Evolutionary conservation across 2,888 invertebrate genomes (phyloP), one percentile per base, ranked within the genome.

Genomic region (Sussaba pulchella): DNA sequence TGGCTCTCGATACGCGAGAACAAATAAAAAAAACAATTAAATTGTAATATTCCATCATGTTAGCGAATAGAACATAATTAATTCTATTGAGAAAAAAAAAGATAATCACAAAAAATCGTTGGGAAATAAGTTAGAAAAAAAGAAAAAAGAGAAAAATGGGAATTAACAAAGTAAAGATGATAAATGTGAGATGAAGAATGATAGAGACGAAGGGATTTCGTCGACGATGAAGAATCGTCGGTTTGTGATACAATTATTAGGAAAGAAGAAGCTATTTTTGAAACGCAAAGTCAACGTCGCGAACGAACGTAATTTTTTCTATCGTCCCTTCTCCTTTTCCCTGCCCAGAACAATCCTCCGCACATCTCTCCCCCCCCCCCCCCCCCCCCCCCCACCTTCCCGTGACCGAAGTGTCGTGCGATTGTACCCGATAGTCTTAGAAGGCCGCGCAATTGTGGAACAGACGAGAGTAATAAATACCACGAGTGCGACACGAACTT

Each of bases 241-340:
- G 47, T 75, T 79, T 79, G 79, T 79, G 79, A 79, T 79, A 79
- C 61, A 70, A 79, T 75, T 75, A 79, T 75, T 79, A 75, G 79
- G 70, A 71, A 64, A 77, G 57, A 71, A 75, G 64, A 73, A 54
- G 24, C 54, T 79, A 79, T 79, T 75, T 79, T 79, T 79, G 75
- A 75, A 71, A 54, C 61, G 64, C 67, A 61, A 54, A 73, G 63
- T 69, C 69, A 81, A 73, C 77, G 67, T 77, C 69, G 71, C 69
- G 67, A 59, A 70, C 61, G 71, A 72, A 64, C 61, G 80, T 80
- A 72, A 80, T 72, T 81, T 81, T 81, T 81, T 81, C 80, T 81
- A 81, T 81, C 63, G 52, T 9, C n/a, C 59, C 43, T 4, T 50
- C 36, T n/a, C 45, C 39, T n/a, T n/a, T n/a, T n/a, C n/a, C n/a